A percentile compares a stretch with the other conserved stretches of the same genome.
phyloP scores from a whole-genome alignment of 2,888 invertebrate genomes.

The Geophilus truncorum region DNA sequence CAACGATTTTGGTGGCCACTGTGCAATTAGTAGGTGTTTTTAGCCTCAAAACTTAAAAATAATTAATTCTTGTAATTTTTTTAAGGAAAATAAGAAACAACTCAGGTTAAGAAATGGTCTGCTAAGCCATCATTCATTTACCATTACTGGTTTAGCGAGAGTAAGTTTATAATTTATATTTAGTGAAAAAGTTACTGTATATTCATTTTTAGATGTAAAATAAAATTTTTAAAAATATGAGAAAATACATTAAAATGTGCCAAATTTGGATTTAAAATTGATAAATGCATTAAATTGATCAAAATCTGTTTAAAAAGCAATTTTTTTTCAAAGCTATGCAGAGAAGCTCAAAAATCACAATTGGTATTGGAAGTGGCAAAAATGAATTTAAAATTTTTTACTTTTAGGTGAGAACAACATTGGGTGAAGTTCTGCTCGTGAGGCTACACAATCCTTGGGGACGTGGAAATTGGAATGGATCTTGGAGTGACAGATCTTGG shows the following conservation, averaged over 20 bases:
- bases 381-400: no score
- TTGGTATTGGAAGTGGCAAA: no score
- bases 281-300: no score
- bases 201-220: no score
- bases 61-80: constrained; percentile 29
- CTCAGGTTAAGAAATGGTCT: constrained; percentile 59
- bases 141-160: constrained; percentile 65
- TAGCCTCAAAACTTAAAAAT: background rate
- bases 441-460: constrained; percentile 64
- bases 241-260: no score
- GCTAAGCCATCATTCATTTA: constrained; percentile 64
- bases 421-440: constrained; percentile 42
- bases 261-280: no score
- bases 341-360: no score
- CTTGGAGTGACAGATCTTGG: constrained; percentile 63
- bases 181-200: background rate
- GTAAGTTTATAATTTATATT: constrained; percentile 46
- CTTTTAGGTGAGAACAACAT: constrained; percentile 39
- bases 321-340: no score
- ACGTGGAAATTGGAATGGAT: constrained; percentile 64
- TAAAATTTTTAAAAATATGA: no score
- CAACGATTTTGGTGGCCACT: constrained; percentile 63
- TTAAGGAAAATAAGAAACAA: constrained; percentile 57
- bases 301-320: no score
- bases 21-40: constrained; percentile 61